Base-by-base conservation (phyloP, 2,113 vertebrate genomes). In the Hymenochirus boettgeri region DNA sequence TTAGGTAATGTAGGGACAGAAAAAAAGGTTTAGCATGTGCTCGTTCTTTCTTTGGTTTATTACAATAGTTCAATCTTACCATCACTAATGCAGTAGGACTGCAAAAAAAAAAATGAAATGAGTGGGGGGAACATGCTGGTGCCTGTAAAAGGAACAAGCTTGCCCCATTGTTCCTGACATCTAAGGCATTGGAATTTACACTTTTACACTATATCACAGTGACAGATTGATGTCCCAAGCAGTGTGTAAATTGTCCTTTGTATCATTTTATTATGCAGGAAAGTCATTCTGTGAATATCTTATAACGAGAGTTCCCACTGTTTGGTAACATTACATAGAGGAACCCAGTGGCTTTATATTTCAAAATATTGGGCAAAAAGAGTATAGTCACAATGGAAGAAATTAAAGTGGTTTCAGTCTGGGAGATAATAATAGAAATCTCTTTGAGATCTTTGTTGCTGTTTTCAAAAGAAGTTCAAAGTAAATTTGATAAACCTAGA, bases 301-400 rank as follows among this genome's bases (percentile, higher is more conserved):
- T 57, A 57, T 66, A 66, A 66, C 51, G 55, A 66, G 63, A 48
- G 29, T 66, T 66, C 55, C 55, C 35, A 58, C 63, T 51, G 63
- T 21, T 50, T 66, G 42, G 31, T 37, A 29, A 39, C 29, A 50
- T 57, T 29, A 26, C 27, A 50, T 19, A 48, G 23, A 37, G 21
- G 55, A 51, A 25, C 7, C 39, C 8, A 37, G 37, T 37, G 29
- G 9, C 53, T 57, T 65, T 12, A 48, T 24, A 58, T 51, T 58
- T 46, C 39, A 37, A 25, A 25, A 58, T 18, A 9, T 1, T 3
- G 33, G 33, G 10, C 27, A 27, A 15, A 18, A 39, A 51, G 51
- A 39, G 33, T 42, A 35, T 7, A 35, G 6, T 35, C 31, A 35
- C 5, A 5, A 17, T 29, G 4, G 33, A 35, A 35, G 9, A 35